Conservation (phyloP, 2,888 invertebrate species). For the Torymus aiolomorphi region DNA sequence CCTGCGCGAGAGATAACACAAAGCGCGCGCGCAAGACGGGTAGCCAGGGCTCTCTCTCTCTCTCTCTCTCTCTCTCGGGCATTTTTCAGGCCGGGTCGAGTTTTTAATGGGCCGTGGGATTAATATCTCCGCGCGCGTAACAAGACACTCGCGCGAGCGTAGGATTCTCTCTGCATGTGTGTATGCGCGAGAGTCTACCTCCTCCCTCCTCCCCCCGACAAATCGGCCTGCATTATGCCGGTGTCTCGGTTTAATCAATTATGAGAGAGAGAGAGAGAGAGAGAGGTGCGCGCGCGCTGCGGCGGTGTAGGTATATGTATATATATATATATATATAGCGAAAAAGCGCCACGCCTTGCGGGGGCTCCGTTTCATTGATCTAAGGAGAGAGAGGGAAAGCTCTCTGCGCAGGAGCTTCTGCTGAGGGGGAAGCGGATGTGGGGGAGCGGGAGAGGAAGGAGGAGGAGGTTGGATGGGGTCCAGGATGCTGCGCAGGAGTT, state of each 20-base stretch:
- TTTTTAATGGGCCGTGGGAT: constrained; percentile 74
- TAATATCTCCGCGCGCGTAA: constrained; percentile 74
- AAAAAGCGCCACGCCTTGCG: constrained; percentile 61
- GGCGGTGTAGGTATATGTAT: too few relatives aligned
- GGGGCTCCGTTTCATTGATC: constrained; percentile 71
- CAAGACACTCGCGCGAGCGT: constrained; percentile 74
- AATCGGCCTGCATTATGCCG: constrained; percentile 74
- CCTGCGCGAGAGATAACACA: too few relatives aligned
- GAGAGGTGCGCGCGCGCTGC: constrained; percentile 56
- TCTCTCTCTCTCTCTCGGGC: background rate
- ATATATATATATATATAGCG: too few relatives aligned
- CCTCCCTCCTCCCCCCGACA: constrained; percentile 63
- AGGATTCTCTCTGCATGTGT: too few relatives aligned
- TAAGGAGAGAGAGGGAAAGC: background rate
- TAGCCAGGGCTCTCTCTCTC: constrained; percentile 22
- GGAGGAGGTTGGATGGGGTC: background rate
- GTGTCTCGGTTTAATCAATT: constrained; percentile 74
- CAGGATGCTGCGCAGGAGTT: too few relatives aligned
- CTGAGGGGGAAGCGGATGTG: too few relatives aligned
- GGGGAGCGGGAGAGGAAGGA: too few relatives aligned
- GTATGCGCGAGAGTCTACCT: too few relatives aligned
- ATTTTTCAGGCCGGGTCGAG: constrained; percentile 72
- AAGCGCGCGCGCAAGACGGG: constrained; percentile 38
- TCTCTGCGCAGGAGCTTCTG: too few relatives aligned
- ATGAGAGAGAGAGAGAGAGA: constrained; percentile 61